phyloP scores from a whole-genome alignment of 1,140 invertebrate species.

The Pinna nobilis region DNA sequence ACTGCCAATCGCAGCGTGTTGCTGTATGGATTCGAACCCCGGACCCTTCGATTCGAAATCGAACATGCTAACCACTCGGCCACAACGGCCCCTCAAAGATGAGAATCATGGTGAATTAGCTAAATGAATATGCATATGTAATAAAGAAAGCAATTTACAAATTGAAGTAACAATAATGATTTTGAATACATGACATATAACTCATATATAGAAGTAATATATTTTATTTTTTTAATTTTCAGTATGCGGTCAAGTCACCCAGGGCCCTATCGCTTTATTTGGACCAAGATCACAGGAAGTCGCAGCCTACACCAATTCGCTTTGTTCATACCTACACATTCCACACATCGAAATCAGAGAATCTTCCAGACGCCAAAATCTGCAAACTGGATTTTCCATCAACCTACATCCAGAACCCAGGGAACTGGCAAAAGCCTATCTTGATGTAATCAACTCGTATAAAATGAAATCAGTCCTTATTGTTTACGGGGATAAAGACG shows the following conservation, averaged over 20 bases:
- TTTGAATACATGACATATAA: too few species aligned
- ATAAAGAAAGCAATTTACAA: too few species aligned
- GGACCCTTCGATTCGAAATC: too few species aligned
- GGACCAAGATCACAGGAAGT: constrained; percentile 89
- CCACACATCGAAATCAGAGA: constrained; percentile 89
- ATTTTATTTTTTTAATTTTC: constrained; percentile 53
- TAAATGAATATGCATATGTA: too few species aligned
- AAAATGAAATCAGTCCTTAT: constrained; percentile 62
- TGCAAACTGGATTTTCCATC: constrained; percentile 53
- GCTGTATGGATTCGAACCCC: too few species aligned
- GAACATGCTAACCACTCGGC: too few species aligned
- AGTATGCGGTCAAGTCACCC: constrained; percentile 91
- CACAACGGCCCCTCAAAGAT: too few species aligned
- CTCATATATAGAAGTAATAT: too few species aligned
- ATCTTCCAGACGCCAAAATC: constrained; percentile 71
- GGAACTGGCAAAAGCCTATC: constrained; percentile 56
- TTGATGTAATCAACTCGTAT: constrained; percentile 61
- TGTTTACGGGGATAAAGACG: constrained; percentile 57
- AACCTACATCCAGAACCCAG: constrained; percentile 62
- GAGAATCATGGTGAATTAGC: too few species aligned
- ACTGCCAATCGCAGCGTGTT: too few species aligned
- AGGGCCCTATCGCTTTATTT: constrained; percentile 91
- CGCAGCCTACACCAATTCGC: constrained; percentile 90
- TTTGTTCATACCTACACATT: constrained; percentile 90
- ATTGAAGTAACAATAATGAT: too few species aligned